Percentiles rank a stretch among this genome's conserved stretches.
phyloP scores from a whole-genome alignment of 1,140 invertebrate genomes.

The Drosophila dunni region DNA sequence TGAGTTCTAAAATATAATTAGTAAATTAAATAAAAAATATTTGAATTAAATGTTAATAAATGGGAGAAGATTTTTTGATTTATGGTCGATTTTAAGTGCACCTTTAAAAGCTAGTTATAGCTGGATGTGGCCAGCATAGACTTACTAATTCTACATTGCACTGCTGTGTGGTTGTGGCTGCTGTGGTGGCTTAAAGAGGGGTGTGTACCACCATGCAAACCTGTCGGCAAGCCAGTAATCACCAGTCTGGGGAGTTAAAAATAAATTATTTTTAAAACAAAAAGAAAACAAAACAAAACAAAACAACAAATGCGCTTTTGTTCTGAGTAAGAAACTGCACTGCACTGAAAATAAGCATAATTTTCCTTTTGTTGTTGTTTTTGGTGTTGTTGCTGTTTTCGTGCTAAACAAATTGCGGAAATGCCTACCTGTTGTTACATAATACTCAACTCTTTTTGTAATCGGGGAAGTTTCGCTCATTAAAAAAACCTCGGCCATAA shows the following conservation, averaged over 20 bases:
- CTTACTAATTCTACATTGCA: slow-evolving; percentile 3
- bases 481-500: slow-evolving; percentile 60
- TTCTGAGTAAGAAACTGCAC: slow-evolving; percentile 55
- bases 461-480: slow-evolving; percentile 75
- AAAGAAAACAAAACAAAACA: too few species aligned
- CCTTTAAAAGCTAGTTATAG: neutral
- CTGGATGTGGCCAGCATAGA: slow-evolving; percentile 13
- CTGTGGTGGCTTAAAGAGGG: slow-evolving; percentile 34
- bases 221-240: slow-evolving; percentile 27
- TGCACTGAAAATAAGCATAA: slow-evolving; percentile 50
- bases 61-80: too few species aligned
- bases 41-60: neutral
- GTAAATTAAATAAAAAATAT: slow-evolving; percentile 1
- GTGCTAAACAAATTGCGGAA: slow-evolving; percentile 45
- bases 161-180: slow-evolving; percentile 10
- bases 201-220: slow-evolving; percentile 47
- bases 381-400: slow-evolving; percentile 14
- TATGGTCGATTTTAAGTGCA: neutral
- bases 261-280: slow-evolving; percentile 46
- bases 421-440: slow-evolving; percentile 71
- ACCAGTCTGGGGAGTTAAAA: slow-evolving; percentile 51
- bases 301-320: slow-evolving; percentile 69
- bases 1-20: slow-evolving; percentile 16
- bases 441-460: slow-evolving; percentile 61
- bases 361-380: slow-evolving; percentile 28